Conservation (phyloP, 2,113 vertebrate species). For the Larimichthys crocea region DNA sequence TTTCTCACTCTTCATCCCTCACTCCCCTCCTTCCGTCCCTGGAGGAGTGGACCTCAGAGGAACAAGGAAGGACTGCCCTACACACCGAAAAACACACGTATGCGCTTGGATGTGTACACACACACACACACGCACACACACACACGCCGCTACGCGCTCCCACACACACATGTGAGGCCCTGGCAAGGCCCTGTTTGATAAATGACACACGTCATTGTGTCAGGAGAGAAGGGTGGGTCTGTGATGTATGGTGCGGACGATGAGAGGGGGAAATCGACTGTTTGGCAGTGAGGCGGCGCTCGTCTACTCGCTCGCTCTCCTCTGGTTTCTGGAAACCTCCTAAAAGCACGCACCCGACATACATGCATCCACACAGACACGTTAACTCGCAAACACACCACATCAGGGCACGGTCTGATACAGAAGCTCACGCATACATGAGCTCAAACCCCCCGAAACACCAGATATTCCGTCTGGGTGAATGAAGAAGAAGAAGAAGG, state of each 20-base stretch:
- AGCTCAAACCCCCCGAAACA: not conserved
- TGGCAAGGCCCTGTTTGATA: conserved; percentile 93
- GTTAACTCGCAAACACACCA: conserved; percentile 23
- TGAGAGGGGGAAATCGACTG: conserved; percentile 99
- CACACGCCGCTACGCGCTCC: conserved; percentile 55
- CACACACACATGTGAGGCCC: conserved; percentile 78
- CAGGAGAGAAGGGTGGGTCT: conserved; percentile 96
- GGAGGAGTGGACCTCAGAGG: conserved; percentile 68
- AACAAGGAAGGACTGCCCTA: conserved; percentile 73
- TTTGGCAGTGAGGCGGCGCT: conserved; percentile 88
- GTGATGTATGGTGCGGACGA: conserved; percentile 95
- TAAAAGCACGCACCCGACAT: conserved; percentile 5
- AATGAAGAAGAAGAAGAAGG: conserved; percentile 12
- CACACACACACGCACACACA: conserved; percentile 51
- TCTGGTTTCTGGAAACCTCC: conserved; percentile 53
- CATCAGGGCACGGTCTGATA: conserved; percentile 10
- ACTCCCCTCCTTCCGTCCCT: conserved; percentile 48
- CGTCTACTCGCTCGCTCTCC: conserved; percentile 70
- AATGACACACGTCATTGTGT: conserved; percentile 99
- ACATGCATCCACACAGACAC: not conserved
- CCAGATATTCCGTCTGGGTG: conserved; percentile 11
- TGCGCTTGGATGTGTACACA: conserved; percentile 55
- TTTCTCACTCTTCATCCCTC: conserved; percentile 53
- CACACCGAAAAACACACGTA: conserved; percentile 67
- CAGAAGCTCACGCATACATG: not conserved